A percentile compares a stretch with the other conserved stretches of the same genome.
Conservation (phyloP, 2,888 invertebrate genomes). For the Chrysopilus asiliformis region DNA sequence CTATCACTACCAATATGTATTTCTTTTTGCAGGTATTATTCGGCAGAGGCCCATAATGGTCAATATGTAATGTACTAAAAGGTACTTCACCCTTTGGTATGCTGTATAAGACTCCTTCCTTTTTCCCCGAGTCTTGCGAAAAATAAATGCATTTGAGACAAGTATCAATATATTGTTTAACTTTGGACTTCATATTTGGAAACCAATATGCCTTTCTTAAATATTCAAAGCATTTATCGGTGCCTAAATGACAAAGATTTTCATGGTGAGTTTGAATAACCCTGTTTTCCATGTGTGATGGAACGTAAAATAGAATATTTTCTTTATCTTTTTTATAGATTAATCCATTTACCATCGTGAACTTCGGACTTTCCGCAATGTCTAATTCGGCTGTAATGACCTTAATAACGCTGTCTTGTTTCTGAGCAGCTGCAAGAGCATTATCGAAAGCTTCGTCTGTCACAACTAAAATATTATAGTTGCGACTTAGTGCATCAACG, state of each 20-base stretch:
- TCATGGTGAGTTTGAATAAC: slow-evolving; percentile 20
- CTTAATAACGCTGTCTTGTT: slow-evolving; percentile 15
- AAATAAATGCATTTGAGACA: slow-evolving; percentile 11
- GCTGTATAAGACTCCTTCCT: slow-evolving; percentile 18
- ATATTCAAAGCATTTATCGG: slow-evolving; percentile 20
- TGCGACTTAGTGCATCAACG: slow-evolving; percentile 22
- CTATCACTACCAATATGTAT: too few relatives aligned
- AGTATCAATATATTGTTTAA: slow-evolving; percentile 11
- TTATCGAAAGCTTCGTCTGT: slow-evolving; percentile 11
- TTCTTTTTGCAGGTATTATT: too few relatives aligned
- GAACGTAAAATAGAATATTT: slow-evolving; percentile 14
- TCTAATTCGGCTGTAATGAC: slow-evolving; percentile 15
- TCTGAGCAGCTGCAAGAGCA: slow-evolving; percentile 13
- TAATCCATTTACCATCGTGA: slow-evolving; percentile 14
- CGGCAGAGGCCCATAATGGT: too few relatives aligned
- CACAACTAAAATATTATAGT: slow-evolving; percentile 5
- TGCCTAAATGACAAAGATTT: slow-evolving; percentile 21
- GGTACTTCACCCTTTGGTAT: slow-evolving; percentile 18
- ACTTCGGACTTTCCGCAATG: slow-evolving; percentile 9
- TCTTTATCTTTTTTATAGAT: slow-evolving; percentile 9
- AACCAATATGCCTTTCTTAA: slow-evolving; percentile 24
- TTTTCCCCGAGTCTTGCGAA: slow-evolving; percentile 3
- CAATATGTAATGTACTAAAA: slow-evolving; percentile 11
- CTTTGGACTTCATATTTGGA: slow-evolving; percentile 18
- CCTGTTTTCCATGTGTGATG: slow-evolving; percentile 17